Percentiles rank a stretch among this genome's conserved stretches.
These are phyloP conservation scores for Coelinius sp. DNA, from an alignment of 2,888 invertebrate species.

Conservation along the genomic window DNA sequence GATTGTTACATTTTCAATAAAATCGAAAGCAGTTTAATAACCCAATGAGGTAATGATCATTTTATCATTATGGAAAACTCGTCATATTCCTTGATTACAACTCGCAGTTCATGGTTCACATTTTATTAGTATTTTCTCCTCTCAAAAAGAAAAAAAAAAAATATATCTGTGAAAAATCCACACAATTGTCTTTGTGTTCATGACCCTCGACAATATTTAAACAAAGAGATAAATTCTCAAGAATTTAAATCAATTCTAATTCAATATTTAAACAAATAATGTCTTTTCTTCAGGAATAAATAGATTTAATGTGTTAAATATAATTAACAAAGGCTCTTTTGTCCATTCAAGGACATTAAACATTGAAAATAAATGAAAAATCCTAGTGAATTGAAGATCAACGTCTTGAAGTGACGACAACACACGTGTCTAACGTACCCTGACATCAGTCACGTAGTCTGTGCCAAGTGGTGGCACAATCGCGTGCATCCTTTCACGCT, in stretches of 20 bases:
- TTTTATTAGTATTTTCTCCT: no score
- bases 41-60: constrained; percentile 11
- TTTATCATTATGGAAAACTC: constrained; percentile 4
- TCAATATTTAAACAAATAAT: no score
- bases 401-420: background rate
- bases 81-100: background rate
- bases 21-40: background rate
- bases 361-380: background rate
- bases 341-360: background rate
- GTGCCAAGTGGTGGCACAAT: constrained; percentile 23
- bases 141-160: no score
- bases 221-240: background rate
- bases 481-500: constrained; percentile 28
- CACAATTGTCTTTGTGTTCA: no score
- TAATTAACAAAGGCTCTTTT: constrained; percentile 3
- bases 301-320: background rate
- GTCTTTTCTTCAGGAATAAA: no score
- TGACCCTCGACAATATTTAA: background rate
- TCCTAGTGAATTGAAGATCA: background rate
- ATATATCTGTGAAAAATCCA: no score
- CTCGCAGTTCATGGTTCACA: background rate
- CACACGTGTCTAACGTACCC: constrained; percentile 18
- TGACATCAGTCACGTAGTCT: constrained; percentile 45
- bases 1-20: background rate
- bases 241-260: no score